A percentile compares a stretch with the other conserved stretches of the same genome.
Conservation (phyloP, 2,797 vertebrate genomes). For the Momotus momota region DNA sequence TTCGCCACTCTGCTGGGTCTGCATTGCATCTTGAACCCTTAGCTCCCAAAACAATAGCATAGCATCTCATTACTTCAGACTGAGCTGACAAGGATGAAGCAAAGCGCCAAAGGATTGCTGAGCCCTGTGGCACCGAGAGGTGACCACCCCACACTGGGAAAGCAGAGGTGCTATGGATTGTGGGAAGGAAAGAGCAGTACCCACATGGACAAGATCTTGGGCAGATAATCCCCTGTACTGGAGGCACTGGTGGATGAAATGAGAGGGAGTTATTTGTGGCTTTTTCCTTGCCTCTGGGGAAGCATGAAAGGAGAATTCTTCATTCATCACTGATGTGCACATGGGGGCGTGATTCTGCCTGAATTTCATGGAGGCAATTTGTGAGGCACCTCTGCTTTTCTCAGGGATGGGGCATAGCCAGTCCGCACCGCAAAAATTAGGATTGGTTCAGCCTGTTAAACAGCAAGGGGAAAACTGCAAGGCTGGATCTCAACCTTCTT, state of each 20-base stretch:
- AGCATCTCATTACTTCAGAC: background rate
- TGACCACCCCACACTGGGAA: rapidly evolving
- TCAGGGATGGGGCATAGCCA: background rate
- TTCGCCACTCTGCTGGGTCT: background rate
- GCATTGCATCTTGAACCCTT: rapidly evolving
- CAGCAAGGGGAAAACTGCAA: background rate
- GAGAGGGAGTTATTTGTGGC: background rate
- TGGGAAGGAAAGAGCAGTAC: background rate
- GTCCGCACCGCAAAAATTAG: rapidly evolving
- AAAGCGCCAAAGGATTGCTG: background rate
- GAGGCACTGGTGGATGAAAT: background rate
- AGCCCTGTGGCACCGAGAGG: rapidly evolving
- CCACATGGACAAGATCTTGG: background rate
- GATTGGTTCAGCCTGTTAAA: background rate
- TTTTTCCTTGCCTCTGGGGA: background rate
- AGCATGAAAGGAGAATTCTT: background rate
- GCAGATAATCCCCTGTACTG: background rate
- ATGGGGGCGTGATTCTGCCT: background rate
- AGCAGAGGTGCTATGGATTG: background rate
- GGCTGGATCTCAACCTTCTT: background rate
- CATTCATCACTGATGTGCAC: background rate
- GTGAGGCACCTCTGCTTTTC: background rate
- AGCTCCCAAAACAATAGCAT: background rate
- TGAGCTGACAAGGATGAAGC: background rate
- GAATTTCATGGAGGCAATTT: background rate